Conservation (phyloP, 2,797 vertebrate species). For the Ctenosaura bakeri region DNA sequence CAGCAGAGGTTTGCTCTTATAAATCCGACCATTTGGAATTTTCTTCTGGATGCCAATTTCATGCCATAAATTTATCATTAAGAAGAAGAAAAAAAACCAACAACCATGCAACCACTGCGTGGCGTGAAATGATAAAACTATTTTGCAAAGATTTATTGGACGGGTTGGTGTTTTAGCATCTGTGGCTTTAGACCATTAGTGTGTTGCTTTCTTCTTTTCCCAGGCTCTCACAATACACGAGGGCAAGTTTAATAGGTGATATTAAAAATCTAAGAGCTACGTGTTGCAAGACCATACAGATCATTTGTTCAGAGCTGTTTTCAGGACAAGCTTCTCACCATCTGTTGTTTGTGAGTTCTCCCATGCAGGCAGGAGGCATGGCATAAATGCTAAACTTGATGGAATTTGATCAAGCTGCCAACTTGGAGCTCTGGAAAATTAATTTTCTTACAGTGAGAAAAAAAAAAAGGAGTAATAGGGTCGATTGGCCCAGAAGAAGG, state of each 20-base stretch:
- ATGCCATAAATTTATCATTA: slow-evolving; percentile 56
- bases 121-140: slow-evolving; percentile 64
- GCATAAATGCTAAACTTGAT: background rate
- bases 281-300: slow-evolving; percentile 32
- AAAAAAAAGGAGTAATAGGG: background rate
- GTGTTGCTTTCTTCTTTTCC: slow-evolving; percentile 46
- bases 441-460: background rate
- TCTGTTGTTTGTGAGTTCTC: background rate
- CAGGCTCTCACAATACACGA: slow-evolving; percentile 40
- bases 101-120: slow-evolving; percentile 55
- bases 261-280: slow-evolving; percentile 47
- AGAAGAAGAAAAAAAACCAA: slow-evolving; percentile 26
- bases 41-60: slow-evolving; percentile 67
- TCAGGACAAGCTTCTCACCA: background rate
- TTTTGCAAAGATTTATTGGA: slow-evolving; percentile 73
- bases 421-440: background rate
- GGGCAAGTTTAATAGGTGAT: slow-evolving; percentile 62
- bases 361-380: rapidly evolving
- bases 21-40: slow-evolving; percentile 65
- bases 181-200: slow-evolving; percentile 54
- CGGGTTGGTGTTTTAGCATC: slow-evolving; percentile 35
- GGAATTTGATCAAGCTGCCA: slow-evolving; percentile 2
- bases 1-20: slow-evolving; percentile 60
- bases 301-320: slow-evolving; percentile 56
- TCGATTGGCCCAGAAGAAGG: background rate